Conservation (phyloP, 1,140 invertebrate genomes). For the Thaumetopoea pityocampa region DNA sequence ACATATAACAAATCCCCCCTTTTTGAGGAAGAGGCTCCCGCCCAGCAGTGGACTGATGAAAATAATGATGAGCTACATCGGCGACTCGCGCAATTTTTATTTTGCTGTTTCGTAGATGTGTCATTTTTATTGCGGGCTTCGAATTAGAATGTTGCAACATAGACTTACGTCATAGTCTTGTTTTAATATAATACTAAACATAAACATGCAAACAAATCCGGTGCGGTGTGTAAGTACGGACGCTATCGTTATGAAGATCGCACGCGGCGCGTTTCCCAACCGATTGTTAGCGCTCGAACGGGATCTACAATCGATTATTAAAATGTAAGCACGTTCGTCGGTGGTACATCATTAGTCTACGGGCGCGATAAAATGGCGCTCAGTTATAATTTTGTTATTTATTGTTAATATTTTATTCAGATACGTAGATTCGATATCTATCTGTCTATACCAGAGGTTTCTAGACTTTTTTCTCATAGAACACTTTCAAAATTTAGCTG, state of each 20-base stretch:
- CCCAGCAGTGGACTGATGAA: no score
- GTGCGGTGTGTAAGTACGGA: conserved; percentile 12
- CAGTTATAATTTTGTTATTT: background rate
- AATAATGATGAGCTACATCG: no score
- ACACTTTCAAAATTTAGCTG: no score
- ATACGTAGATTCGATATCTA: no score
- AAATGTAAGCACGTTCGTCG: conserved; percentile 46
- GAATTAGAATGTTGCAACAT: conserved; percentile 4
- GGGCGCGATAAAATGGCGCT: conserved; percentile 34
- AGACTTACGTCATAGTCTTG: conserved; percentile 1
- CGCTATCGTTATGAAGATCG: conserved; percentile 20
- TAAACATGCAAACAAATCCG: conserved; percentile 9
- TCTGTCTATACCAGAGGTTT: no score
- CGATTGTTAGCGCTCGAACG: conserved; percentile 25
- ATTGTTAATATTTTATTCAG: no score
- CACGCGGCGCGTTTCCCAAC: conserved; percentile 26
- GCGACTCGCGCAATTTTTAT: no score
- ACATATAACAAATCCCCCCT: no score
- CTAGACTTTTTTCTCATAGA: no score
- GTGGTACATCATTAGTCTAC: conserved; percentile 39
- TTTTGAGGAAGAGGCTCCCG: no score
- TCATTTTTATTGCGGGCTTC: conserved; percentile 16
- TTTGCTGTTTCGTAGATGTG: no score
- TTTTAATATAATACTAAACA: background rate
- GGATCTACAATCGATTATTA: conserved; percentile 47